Evolutionary conservation across 2,888 invertebrate genomes (phyloP).

Genomic region (Drosophila helvetica): DNA sequence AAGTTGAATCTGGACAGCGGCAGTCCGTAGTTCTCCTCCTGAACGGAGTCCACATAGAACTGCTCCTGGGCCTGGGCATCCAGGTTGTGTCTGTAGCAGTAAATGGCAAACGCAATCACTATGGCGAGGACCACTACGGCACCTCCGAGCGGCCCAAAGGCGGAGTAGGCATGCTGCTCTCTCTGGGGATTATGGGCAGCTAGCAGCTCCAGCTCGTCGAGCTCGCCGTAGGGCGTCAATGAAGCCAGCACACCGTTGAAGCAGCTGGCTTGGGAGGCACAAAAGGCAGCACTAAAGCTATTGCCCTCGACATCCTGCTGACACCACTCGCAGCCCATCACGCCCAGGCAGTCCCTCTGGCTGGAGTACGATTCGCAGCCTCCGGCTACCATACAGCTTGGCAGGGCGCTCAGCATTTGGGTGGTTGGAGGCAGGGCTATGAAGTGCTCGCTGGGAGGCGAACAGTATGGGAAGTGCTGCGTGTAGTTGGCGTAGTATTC

Average conservation of each 20-base stretch:
- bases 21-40: conserved; percentile 86
- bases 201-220: conserved; percentile 80
- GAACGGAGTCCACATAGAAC: conserved; percentile 85
- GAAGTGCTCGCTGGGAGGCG: conserved; percentile 79
- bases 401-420: conserved; percentile 85
- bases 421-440: conserved; percentile 75
- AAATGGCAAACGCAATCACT: conserved; percentile 91
- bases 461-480: conserved; percentile 79
- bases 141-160: conserved; percentile 94
- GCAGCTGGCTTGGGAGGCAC: conserved; percentile 91
- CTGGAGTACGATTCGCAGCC: conserved; percentile 88
- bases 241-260: conserved; percentile 94
- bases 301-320: conserved; percentile 91
- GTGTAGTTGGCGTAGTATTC: conserved; percentile 73
- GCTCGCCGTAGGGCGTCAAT: conserved; percentile 88
- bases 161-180: conserved; percentile 86
- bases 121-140: conserved; percentile 92
- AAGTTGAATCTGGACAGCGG: conserved; percentile 90
- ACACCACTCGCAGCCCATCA: conserved; percentile 97
- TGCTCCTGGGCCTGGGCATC: conserved; percentile 83
- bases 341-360: conserved; percentile 88
- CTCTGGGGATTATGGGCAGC: conserved; percentile 80
- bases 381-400: conserved; percentile 86
- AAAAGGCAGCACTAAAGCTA: conserved; percentile 89
- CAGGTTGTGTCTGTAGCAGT: conserved; percentile 91